Evolutionary conservation across 1,140 invertebrate species (phyloP), one percentile per base, ranked within the genome.

Genomic region (Microplitis mediator): DNA sequence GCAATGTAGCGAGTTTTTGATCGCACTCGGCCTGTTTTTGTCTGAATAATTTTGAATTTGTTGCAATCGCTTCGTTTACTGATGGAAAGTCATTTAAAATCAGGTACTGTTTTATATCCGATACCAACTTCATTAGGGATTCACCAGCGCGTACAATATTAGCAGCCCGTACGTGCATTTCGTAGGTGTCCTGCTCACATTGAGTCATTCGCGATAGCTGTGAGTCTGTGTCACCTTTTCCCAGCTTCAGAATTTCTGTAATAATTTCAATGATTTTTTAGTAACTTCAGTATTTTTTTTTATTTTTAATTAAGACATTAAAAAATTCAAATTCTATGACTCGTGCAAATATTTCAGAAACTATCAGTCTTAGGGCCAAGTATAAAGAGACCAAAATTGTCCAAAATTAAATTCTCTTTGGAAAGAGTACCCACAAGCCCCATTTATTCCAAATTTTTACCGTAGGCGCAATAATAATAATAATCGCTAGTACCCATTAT

Each of bases 41-140:
- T 71, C 95, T 90, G 81, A 96, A 97, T 23, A 97, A 80, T 82
- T 95, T 95, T 3, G 95, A 96, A 78, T 97, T 98, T 78, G 95
- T 92, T 9, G 93, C 92, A 73, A 98, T 98, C 0, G 96, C 95
- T 83, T 98, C 97, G 87, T 98, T 98, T 0, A 98, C 95, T 0
- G 96, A 97, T 36, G 96, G 95, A 81, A 98, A 98, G 85, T 99
- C 97, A 87, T 98, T 98, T 9, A 99, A 89, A 75, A 98, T 98
- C 16, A 98, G 87, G 83, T 98, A 98, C 79, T 98, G 97, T 82
- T 98, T 98, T 13, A 99, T 95, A 83, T 98, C 97, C 0, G 96
- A 96, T 4, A 98, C 95, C 4, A 98, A 87, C 86, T 98, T 98
- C 94, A 98, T 97, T 11, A 98, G 84, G 0, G 95, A 97, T 88